phyloP scores from a whole-genome alignment of 2,797 vertebrate species.

The Pseudochaenichthys georgianus region DNA sequence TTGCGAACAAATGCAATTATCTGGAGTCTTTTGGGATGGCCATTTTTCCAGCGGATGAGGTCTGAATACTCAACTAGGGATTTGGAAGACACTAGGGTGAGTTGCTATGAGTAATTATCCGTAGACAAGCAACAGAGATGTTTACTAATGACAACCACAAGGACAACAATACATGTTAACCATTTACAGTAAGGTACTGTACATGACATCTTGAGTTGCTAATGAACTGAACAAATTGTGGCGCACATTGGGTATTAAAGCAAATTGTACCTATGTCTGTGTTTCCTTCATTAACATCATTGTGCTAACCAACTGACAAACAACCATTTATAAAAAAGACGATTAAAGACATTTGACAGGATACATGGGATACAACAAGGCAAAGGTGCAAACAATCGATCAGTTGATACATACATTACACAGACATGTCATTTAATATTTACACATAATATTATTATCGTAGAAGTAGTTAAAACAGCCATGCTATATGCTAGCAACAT shows the following conservation, averaged over 20 bases:
- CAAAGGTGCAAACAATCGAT: no score
- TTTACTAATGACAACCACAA: background rate
- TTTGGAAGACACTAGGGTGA: slow-evolving; percentile 9
- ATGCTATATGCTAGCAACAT: background rate
- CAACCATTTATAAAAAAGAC: background rate
- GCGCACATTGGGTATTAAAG: background rate
- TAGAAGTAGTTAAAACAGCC: background rate
- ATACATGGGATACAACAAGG: no score
- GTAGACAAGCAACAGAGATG: background rate
- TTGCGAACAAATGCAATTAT: slow-evolving; percentile 60
- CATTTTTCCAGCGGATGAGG: slow-evolving; percentile 34
- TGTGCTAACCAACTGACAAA: background rate
- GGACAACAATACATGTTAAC: background rate
- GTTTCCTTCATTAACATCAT: background rate
- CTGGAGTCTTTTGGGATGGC: slow-evolving; percentile 37
- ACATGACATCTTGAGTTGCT: background rate
- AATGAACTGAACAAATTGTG: background rate
- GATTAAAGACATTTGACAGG: background rate
- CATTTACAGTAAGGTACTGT: background rate
- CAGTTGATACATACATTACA: background rate
- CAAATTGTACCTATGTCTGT: background rate
- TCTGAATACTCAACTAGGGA: slow-evolving; percentile 22
- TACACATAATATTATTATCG: background rate
- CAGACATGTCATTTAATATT: background rate
- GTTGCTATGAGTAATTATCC: slow-evolving; percentile 35